These are phyloP conservation scores for Macroglossus sobrinus DNA, from an alignment of 2,113 vertebrate genomes.

Conservation along the genomic window DNA sequence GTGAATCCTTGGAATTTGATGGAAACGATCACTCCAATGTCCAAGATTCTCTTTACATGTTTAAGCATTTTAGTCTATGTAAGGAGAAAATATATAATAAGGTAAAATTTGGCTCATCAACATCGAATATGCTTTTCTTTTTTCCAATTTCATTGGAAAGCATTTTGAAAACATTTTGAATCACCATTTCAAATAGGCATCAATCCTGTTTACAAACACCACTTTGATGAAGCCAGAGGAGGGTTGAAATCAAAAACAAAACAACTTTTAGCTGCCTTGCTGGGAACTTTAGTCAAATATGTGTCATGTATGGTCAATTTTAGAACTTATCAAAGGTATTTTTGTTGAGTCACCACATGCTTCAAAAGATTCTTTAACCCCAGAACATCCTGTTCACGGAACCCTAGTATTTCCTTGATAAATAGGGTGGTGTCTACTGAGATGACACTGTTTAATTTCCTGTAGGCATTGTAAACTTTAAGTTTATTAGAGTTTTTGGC, in stretches of 20 bases:
- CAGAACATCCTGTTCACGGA: background rate
- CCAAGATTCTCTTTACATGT: constrained; percentile 42
- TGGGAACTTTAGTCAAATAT: background rate
- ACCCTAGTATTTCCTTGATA: constrained; percentile 23
- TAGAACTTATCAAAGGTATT: constrained; percentile 29
- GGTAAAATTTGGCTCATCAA: background rate
- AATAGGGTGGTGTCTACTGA: background rate
- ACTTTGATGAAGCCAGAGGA: background rate
- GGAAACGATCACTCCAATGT: constrained; percentile 7
- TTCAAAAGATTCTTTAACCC: constrained; percentile 34
- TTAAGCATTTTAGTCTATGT: background rate
- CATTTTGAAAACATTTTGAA: background rate
- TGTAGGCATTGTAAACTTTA: constrained; percentile 3
- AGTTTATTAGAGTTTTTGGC: background rate
- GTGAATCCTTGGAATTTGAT: constrained; percentile 56
- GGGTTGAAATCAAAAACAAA: background rate
- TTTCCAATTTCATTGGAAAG: background rate
- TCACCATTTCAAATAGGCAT: background rate
- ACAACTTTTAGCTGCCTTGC: background rate
- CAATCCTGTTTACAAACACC: background rate
- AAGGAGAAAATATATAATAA: background rate
- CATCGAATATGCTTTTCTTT: background rate
- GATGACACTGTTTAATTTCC: constrained; percentile 22
- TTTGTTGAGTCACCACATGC: constrained; percentile 7
- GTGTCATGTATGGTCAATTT: background rate